Conservation (phyloP, 2,888 invertebrate genomes). For the Pardosa pseudoannulata region DNA sequence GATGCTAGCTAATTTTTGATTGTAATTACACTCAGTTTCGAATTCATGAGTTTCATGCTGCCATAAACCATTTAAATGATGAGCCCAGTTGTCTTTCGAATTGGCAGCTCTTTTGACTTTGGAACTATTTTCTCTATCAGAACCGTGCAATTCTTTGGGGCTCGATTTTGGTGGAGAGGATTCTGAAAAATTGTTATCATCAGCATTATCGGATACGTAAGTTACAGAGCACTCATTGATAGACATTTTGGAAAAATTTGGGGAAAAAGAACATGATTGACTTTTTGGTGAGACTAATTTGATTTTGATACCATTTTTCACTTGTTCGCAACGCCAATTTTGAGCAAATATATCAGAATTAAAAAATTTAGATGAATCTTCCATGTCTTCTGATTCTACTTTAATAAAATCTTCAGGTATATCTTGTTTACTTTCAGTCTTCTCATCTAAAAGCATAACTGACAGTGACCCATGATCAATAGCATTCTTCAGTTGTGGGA, state of each 20-base stretch:
- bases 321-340: conserved; percentile 51
- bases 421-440: neutral
- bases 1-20: conserved; percentile 79
- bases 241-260: neutral
- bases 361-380: neutral
- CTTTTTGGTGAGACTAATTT: conserved; percentile 42
- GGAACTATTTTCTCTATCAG: neutral
- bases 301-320: conserved; percentile 49
- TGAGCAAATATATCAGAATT: neutral
- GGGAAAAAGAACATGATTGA: neutral
- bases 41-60: conserved; percentile 78
- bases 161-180: neutral
- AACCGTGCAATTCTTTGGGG: neutral
- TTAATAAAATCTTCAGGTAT: neutral
- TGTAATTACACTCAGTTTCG: conserved; percentile 79
- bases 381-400: neutral
- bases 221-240: neutral
- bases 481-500: conserved; percentile 43
- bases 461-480: conserved; percentile 45
- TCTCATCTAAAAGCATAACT: conserved; percentile 4
- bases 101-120: conserved; percentile 50
- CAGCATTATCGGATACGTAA: too few species aligned
- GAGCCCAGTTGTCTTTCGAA: conserved; percentile 76
- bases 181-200: too few species aligned
- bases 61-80: conserved; percentile 78